These are phyloP conservation scores for Siniperca knerii DNA, from an alignment of 2,113 vertebrate species.

Conservation along the genomic window DNA sequence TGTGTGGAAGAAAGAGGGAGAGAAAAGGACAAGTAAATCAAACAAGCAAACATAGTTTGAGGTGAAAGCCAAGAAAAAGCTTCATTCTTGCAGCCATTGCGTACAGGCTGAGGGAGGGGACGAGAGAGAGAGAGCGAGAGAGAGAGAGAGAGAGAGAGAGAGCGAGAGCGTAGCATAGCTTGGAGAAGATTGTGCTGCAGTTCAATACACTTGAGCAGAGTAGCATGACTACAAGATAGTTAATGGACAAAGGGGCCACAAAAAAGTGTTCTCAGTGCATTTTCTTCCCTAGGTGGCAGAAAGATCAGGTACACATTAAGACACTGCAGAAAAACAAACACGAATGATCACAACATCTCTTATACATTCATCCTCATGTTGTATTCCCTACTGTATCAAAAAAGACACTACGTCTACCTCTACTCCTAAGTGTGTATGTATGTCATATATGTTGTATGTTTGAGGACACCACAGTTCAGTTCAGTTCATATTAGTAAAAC, in stretches of 20 bases:
- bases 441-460: conserved; percentile 11
- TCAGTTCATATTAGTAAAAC: background rate
- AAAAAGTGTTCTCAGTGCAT: conserved; percentile 45
- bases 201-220: conserved; percentile 72
- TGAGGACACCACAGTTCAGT: background rate
- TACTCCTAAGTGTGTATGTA: background rate
- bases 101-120: conserved; percentile 53
- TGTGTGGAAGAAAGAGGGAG: conserved; percentile 83
- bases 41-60: conserved; percentile 90
- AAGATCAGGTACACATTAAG: conserved; percentile 58
- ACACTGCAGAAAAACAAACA: conserved; percentile 37
- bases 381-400: background rate
- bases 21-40: conserved; percentile 93
- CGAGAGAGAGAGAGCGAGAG: conserved; percentile 8
- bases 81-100: conserved; percentile 84
- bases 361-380: conserved; percentile 14
- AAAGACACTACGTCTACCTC: background rate
- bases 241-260: conserved; percentile 63
- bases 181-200: conserved; percentile 62
- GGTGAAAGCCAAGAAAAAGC: conserved; percentile 84
- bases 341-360: conserved; percentile 5
- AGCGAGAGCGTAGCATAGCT: conserved; percentile 49
- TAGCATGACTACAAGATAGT: conserved; percentile 68
- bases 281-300: conserved; percentile 44
- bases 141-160: conserved; percentile 25